phyloP scores from a whole-genome alignment of 2,797 vertebrate species.

The Scarus forsteni region DNA sequence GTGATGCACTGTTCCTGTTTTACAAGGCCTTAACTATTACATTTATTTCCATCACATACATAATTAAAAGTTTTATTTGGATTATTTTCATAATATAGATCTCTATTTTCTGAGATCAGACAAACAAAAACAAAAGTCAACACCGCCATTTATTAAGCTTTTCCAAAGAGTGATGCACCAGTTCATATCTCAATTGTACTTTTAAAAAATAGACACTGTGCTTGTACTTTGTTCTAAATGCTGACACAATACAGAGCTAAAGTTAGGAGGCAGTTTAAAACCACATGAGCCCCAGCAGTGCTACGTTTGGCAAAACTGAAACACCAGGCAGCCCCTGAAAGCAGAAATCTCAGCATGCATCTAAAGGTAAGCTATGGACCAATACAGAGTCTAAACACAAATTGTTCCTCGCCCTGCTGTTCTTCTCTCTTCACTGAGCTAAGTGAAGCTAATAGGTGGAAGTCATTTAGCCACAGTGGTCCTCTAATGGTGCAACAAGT shows the following conservation, averaged over 20 bases:
- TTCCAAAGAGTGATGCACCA: neutral
- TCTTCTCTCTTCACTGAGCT: neutral
- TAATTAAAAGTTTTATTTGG: too few relatives aligned
- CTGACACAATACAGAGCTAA: slow-evolving; percentile 19
- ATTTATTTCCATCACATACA: too few relatives aligned
- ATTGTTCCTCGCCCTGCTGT: neutral
- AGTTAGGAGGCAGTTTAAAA: slow-evolving; percentile 21
- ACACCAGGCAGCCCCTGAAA: slow-evolving; percentile 45
- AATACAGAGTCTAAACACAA: slow-evolving; percentile 14
- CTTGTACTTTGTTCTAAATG: slow-evolving; percentile 20
- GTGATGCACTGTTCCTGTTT: too few relatives aligned
- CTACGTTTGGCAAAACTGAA: slow-evolving; percentile 23
- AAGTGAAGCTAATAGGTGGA: slow-evolving; percentile 2
- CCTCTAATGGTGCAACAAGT: neutral
- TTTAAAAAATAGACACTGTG: neutral
- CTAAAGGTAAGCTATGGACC: slow-evolving; percentile 20
- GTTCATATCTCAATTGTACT: neutral
- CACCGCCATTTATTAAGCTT: too few relatives aligned
- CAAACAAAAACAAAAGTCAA: too few relatives aligned
- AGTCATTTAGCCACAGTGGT: slow-evolving; percentile 12
- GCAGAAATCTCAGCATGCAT: slow-evolving; percentile 40
- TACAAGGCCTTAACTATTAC: too few relatives aligned
- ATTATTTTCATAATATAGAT: too few relatives aligned
- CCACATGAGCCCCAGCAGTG: slow-evolving; percentile 13
- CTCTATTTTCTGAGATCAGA: too few relatives aligned